Percentiles rank a stretch among this genome's conserved stretches.
Conservation (phyloP, 1,140 invertebrate genomes). For the Samia ricini region DNA sequence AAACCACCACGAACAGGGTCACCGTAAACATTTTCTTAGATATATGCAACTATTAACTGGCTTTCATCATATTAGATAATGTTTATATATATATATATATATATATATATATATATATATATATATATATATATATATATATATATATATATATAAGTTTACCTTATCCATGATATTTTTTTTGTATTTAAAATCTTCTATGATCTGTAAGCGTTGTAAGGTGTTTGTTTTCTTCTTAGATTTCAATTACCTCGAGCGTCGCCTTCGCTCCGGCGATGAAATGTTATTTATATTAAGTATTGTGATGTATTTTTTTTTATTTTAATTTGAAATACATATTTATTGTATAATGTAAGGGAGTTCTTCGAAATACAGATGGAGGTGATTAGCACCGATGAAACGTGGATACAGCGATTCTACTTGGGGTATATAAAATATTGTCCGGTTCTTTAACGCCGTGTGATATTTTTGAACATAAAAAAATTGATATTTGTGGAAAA, state of each 20-base stretch:
- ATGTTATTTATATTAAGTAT: constrained; percentile 11
- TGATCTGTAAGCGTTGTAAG: not conserved
- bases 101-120: no score
- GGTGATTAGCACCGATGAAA: not conserved
- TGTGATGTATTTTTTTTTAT: not conserved
- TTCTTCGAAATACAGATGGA: not conserved
- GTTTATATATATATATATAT: no score
- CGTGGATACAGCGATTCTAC: not conserved
- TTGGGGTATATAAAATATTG: no score
- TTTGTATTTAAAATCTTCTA: not conserved
- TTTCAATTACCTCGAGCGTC: constrained; percentile 20
- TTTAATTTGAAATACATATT: not conserved
- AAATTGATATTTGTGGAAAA: no score
- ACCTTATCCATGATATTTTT: not conserved
- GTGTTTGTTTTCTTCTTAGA: constrained; percentile 22
- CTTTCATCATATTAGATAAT: no score
- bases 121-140: no score
- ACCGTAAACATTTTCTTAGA: no score
- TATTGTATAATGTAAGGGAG: not conserved
- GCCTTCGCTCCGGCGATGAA: constrained; percentile 11
- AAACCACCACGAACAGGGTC: no score
- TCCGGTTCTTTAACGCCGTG: no score
- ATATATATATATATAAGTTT: no score
- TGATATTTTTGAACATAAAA: no score
- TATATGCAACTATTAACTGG: no score